A percentile compares a stretch with the other conserved stretches of the same genome.
Conservation (phyloP, 2,113 vertebrate species). For the Vidua macroura region DNA sequence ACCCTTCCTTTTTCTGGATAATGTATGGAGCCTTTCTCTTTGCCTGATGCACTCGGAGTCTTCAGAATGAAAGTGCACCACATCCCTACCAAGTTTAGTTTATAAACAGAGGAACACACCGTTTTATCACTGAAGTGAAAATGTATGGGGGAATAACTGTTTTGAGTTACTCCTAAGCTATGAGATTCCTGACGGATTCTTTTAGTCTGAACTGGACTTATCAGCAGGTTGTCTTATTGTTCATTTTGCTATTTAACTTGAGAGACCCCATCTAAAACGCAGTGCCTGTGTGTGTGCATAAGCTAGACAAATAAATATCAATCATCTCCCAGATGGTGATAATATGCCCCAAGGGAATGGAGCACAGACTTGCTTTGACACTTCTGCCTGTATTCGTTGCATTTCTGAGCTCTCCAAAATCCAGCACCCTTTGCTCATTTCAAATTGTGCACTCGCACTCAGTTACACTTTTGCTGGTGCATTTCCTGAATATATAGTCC, state of each 20-base stretch:
- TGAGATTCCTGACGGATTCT: conserved; percentile 27
- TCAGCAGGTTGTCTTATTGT: conserved; percentile 59
- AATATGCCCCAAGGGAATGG: conserved; percentile 7
- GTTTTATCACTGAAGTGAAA: conserved; percentile 23
- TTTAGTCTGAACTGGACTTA: conserved; percentile 35
- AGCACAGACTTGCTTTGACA: neutral
- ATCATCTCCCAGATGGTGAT: conserved; percentile 43
- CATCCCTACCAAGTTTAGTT: neutral
- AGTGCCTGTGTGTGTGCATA: neutral
- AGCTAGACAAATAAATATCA: conserved; percentile 52
- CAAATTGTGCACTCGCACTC: neutral
- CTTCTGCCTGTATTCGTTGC: neutral
- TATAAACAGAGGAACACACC: neutral
- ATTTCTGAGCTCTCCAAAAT: neutral
- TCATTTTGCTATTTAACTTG: conserved; percentile 33
- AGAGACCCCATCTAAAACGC: conserved; percentile 29
- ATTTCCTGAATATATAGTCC: neutral
- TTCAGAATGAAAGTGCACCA: neutral
- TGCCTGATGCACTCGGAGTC: neutral
- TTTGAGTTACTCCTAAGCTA: conserved; percentile 32
- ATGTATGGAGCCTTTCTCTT: neutral
- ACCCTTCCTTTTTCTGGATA: neutral
- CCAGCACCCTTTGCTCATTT: neutral
- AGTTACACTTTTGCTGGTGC: neutral
- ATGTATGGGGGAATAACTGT: conserved; percentile 1